Percentiles rank a stretch among this genome's conserved stretches.
Evolutionary conservation across 2,113 vertebrate genomes (phyloP).

Genomic region (Nicator chloris): DNA sequence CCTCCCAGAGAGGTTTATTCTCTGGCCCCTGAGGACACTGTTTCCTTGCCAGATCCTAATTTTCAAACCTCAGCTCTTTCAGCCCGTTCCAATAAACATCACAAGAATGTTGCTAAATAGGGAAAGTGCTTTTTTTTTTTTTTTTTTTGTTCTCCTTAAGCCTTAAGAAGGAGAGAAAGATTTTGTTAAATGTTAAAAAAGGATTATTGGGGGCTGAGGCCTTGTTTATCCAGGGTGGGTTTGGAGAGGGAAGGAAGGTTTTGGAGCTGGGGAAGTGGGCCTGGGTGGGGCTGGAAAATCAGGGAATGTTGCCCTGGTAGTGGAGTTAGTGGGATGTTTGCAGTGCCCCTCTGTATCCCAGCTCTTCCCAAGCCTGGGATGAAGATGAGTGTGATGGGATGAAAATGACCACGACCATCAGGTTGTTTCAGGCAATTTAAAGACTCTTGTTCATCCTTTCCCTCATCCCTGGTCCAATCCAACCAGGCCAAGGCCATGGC

Average conservation of each 20-base stretch:
- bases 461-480: neutral
- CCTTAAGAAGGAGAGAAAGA: neutral
- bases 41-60: conserved; percentile 66
- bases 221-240: neutral
- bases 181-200: neutral
- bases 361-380: neutral
- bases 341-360: neutral
- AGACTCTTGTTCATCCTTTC: neutral
- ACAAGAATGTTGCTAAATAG: conserved; percentile 64
- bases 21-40: conserved; percentile 62
- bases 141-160: neutral
- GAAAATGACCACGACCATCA: rapidly evolving
- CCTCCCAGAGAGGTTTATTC: conserved; percentile 50
- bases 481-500: neutral
- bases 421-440: neutral
- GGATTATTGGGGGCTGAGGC: neutral
- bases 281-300: neutral
- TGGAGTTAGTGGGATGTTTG: neutral
- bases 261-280: neutral
- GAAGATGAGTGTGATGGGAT: rapidly evolving
- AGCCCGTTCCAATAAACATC: conserved; percentile 60
- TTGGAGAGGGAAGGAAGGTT: neutral
- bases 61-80: conserved; percentile 67
- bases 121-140: neutral
- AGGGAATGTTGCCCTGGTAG: neutral